Evolutionary conservation across 2,888 invertebrate genomes (phyloP).

Genomic region (Eudasyphora cyanicolor): DNA sequence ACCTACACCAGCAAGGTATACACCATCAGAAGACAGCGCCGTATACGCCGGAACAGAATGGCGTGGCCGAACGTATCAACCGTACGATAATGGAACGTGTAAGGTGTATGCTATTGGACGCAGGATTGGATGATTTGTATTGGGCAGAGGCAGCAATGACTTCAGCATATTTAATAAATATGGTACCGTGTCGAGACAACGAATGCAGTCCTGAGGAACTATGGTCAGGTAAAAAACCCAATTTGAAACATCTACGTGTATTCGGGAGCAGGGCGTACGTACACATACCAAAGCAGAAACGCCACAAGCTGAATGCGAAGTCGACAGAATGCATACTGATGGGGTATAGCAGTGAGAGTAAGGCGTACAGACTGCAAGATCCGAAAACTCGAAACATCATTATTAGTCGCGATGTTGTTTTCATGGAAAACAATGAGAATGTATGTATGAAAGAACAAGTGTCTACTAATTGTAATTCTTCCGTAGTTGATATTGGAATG

Average conservation of each 20-base stretch:
- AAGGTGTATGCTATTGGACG: slow-evolving; percentile 66
- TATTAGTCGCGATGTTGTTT: slow-evolving; percentile 55
- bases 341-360: slow-evolving; percentile 50
- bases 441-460: slow-evolving; percentile 21
- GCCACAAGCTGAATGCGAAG: slow-evolving; percentile 57
- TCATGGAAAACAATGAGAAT: slow-evolving; percentile 58
- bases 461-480: slow-evolving; percentile 1
- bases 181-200: too few relatives aligned
- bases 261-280: slow-evolving; percentile 65
- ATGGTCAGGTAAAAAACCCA: too few relatives aligned
- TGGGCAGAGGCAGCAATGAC: slow-evolving; percentile 65
- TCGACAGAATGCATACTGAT: slow-evolving; percentile 63
- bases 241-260: too few relatives aligned
- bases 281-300: slow-evolving; percentile 60
- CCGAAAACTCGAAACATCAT: slow-evolving; percentile 46
- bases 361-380: slow-evolving; percentile 45
- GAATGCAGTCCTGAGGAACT: too few relatives aligned
- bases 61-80: slow-evolving; percentile 60
- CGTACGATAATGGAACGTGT: slow-evolving; percentile 65
- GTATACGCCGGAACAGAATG: slow-evolving; percentile 73
- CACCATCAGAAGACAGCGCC: slow-evolving; percentile 70
- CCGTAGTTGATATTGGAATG: background rate
- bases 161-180: slow-evolving; percentile 59
- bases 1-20: slow-evolving; percentile 66
- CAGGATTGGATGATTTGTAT: slow-evolving; percentile 58